Evolutionary conservation across 2,888 invertebrate species (phyloP).

Genomic region (Drosophila peninsularis): DNA sequence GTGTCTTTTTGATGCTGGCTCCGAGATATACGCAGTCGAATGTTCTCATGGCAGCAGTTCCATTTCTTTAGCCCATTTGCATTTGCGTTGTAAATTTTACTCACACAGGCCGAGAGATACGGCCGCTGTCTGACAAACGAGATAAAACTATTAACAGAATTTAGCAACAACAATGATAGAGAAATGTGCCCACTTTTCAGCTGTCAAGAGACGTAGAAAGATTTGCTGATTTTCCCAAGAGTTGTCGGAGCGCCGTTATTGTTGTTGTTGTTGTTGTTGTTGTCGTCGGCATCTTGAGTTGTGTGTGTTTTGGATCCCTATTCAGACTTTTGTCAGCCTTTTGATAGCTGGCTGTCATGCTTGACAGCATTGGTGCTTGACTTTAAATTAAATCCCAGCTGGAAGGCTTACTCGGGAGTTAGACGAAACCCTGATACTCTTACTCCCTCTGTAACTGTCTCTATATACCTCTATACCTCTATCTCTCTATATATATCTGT

Average conservation of each 20-base stretch:
- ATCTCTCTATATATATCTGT: background rate
- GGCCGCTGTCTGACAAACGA: slow-evolving; percentile 22
- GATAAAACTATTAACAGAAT: slow-evolving; percentile 82
- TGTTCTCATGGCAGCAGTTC: slow-evolving; percentile 77
- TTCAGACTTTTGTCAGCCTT: slow-evolving; percentile 66
- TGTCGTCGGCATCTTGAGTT: slow-evolving; percentile 60
- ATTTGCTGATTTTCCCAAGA: slow-evolving; percentile 67
- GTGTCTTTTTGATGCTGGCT: slow-evolving; percentile 63
- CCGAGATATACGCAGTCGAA: slow-evolving; percentile 61
- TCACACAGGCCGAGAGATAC: slow-evolving; percentile 34
- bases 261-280: background rate
- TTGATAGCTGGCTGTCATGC: slow-evolving; percentile 72
- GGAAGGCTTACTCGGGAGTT: background rate
- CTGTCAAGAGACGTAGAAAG: slow-evolving; percentile 60
- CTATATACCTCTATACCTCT: slow-evolving; percentile 5
- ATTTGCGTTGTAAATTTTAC: slow-evolving; percentile 56
- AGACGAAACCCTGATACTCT: slow-evolving; percentile 39
- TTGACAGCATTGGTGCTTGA: slow-evolving; percentile 63
- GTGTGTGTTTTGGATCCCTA: slow-evolving; percentile 54
- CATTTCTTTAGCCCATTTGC: slow-evolving; percentile 75
- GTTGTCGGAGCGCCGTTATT: slow-evolving; percentile 51
- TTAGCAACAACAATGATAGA: slow-evolving; percentile 76
- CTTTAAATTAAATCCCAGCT: slow-evolving; percentile 60
- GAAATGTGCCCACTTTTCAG: slow-evolving; percentile 80
- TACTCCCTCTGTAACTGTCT: background rate